These are phyloP conservation scores for Trichogramma pretiosum DNA, from an alignment of 1,140 invertebrate species.

Conservation along the genomic window DNA sequence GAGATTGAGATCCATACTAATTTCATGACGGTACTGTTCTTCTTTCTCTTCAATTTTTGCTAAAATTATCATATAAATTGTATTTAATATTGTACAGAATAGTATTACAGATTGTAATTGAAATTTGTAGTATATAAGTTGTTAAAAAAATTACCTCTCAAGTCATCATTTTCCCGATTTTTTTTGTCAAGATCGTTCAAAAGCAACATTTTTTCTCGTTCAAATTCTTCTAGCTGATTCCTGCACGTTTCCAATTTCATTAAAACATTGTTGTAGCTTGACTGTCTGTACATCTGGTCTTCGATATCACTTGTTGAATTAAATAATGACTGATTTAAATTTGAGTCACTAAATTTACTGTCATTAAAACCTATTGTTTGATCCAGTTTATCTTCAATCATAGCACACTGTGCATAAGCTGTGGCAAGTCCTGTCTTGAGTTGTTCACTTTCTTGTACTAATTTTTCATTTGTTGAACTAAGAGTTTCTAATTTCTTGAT, in stretches of 20 bases:
- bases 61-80: constrained; percentile 6
- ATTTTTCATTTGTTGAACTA: constrained; percentile 51
- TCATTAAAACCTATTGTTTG: constrained; percentile 46
- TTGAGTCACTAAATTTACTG: constrained; percentile 28
- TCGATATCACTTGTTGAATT: constrained; percentile 9
- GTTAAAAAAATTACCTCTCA: constrained; percentile 1
- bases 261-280: constrained; percentile 21
- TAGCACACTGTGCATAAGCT: constrained; percentile 52
- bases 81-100: background rate
- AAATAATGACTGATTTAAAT: constrained; percentile 4
- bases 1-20: constrained; percentile 44
- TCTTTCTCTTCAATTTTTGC: constrained; percentile 30
- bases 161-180: constrained; percentile 18
- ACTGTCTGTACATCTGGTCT: constrained; percentile 16
- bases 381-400: constrained; percentile 49
- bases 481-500: constrained; percentile 54
- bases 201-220: constrained; percentile 22
- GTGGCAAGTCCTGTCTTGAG: constrained; percentile 52
- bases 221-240: constrained; percentile 22
- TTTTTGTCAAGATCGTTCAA: constrained; percentile 17
- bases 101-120: background rate
- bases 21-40: constrained; percentile 40
- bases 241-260: constrained; percentile 21
- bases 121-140: background rate
- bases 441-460: constrained; percentile 48